Base-by-base conservation (phyloP, 2,797 vertebrate species). In the Ibycter americanus region DNA sequence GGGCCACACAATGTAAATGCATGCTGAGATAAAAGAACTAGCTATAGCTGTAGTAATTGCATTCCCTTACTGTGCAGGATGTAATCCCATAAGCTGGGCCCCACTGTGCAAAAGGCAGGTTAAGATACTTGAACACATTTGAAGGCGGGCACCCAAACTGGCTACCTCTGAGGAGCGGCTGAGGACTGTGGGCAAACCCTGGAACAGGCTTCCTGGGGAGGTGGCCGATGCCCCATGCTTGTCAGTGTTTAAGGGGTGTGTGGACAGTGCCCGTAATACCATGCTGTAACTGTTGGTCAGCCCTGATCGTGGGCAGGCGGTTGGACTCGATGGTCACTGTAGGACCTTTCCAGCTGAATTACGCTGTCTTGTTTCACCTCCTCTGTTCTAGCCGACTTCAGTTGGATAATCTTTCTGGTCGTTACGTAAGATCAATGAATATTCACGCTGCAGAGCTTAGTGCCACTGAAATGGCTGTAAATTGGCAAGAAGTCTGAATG, bases 211-310 rank as follows among this genome's bases (percentile, higher is more conserved):
- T 83, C 42, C 22, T 42, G 42, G 14, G 29, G 18, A 62, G 8
- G 7, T 46, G 29, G 19, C 21, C 0, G 0, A 3, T 42, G 55
- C 13, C 1, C 10, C 11, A 4, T 52, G 29, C 29, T 17, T 44
- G 42, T 44, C 42, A 44, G 42, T 16, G 17, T 44, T 44, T 44
- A 44, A 44, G 42, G 17, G 42, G 16, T 17, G 18, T 44, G 17
- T 44, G 42, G 42, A 44, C 42, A 44, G 17, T 18, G 42, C 17
- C 42, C 42, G 18, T 44, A 18, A 18, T 44, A 44, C 8, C 14
- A 1, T 9, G 11, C 4, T 58, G 46, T 46, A 40, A 34, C 44
- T 70, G 63, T 42, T 49, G 12, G 6, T 76, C 19, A 40, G 19
- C 40, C 56, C 32, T 51, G 56, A 70, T 42, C 14, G 3, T 40